phyloP scores from a whole-genome alignment of 2,113 vertebrate species.

The Ptilorrhoa leucosticta region DNA sequence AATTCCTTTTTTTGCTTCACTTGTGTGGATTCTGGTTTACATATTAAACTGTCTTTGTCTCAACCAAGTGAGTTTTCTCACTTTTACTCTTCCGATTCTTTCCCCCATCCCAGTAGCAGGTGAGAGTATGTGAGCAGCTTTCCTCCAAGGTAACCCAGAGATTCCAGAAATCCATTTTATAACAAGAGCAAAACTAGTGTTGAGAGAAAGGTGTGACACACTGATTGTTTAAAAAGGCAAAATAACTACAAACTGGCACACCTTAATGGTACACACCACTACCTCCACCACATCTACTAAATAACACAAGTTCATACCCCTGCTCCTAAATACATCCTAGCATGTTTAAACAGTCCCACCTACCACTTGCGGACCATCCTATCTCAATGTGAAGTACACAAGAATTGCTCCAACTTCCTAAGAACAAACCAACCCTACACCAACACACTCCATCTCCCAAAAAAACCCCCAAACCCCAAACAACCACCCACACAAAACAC shows the following conservation, averaged over 20 bases:
- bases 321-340: not conserved
- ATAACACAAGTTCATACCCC: not conserved
- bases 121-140: accelerated
- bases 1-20: not conserved
- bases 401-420: not conserved
- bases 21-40: not conserved
- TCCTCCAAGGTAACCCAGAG: accelerated
- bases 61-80: not conserved
- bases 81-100: accelerated
- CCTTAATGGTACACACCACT: not conserved
- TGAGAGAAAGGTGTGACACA: not conserved
- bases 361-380: not conserved
- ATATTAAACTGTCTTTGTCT: not conserved
- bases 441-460: accelerated
- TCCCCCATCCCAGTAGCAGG: not conserved
- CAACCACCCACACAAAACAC: not conserved
- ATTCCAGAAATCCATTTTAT: not conserved
- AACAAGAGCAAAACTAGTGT: not conserved
- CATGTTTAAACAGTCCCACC: not conserved
- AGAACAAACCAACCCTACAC: not conserved
- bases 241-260: not conserved
- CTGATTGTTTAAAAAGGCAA: not conserved
- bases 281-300: not conserved
- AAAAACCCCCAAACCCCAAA: not conserved
- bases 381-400: not conserved